Conservation (phyloP, 2,888 invertebrate genomes). For the Trachelus tabidus region DNA sequence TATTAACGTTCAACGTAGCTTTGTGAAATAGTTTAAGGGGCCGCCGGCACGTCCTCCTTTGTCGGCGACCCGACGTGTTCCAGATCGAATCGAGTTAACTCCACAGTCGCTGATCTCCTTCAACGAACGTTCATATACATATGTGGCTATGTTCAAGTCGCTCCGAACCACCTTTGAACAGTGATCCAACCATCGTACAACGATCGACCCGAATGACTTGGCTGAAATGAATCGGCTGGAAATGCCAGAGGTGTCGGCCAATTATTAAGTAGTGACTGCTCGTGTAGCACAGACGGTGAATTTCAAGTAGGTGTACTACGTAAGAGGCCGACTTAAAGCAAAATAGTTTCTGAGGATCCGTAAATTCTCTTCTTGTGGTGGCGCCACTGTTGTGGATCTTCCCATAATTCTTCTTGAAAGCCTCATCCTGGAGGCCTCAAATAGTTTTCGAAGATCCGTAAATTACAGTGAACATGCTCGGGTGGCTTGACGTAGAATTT, state of each 20-base stretch:
- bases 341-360: background rate
- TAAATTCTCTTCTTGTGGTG: background rate
- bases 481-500: background rate
- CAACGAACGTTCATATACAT: background rate
- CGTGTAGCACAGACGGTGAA: background rate
- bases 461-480: background rate
- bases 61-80: background rate
- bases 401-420: background rate
- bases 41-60: background rate
- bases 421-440: background rate
- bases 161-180: background rate
- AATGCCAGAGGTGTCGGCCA: constrained; percentile 19
- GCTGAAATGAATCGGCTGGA: constrained; percentile 1
- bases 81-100: background rate
- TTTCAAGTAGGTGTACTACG: background rate
- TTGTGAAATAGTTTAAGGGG: background rate
- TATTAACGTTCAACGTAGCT: background rate
- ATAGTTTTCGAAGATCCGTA: background rate
- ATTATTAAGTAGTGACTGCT: constrained; percentile 17
- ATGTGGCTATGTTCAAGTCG: background rate
- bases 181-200: background rate
- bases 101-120: background rate
- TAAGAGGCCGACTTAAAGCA: background rate
- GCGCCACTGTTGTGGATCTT: background rate
- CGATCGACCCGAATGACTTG: background rate